Conservation (phyloP, 2,113 vertebrate genomes). For the Pelobates fuscus region DNA sequence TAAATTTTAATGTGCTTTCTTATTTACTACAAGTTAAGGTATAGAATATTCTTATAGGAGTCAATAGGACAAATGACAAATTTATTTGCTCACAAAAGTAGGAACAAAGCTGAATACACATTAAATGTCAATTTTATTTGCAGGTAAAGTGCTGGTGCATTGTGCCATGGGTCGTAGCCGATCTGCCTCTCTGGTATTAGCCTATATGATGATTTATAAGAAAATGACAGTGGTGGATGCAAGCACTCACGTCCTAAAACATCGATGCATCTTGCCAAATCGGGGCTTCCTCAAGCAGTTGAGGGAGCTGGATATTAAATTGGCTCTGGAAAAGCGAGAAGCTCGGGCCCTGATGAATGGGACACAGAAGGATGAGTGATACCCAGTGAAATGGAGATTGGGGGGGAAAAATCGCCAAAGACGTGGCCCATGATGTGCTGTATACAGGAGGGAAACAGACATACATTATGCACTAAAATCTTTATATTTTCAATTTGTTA, state of each 20-base stretch:
- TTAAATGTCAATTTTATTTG: too few relatives aligned
- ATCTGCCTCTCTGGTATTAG: conserved; percentile 85
- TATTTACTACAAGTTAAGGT: too few relatives aligned
- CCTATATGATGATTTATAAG: conserved; percentile 89
- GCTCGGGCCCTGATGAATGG: conserved; percentile 41
- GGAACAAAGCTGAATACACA: too few relatives aligned
- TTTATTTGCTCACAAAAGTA: too few relatives aligned
- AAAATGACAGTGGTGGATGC: conserved; percentile 84
- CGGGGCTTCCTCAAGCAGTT: conserved; percentile 89
- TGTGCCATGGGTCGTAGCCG: conserved; percentile 92
- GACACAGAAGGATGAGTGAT: neutral
- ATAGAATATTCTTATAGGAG: too few relatives aligned
- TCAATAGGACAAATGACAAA: too few relatives aligned
- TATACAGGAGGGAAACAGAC: neutral
- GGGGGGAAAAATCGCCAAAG: neutral
- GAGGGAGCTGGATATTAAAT: conserved; percentile 79
- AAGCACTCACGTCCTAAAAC: conserved; percentile 78
- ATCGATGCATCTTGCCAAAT: conserved; percentile 87
- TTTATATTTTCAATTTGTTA: too few relatives aligned
- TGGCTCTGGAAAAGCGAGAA: conserved; percentile 74
- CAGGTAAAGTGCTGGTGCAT: conserved; percentile 89
- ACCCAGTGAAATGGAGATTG: neutral
- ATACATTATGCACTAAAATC: neutral
- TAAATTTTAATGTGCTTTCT: too few relatives aligned
- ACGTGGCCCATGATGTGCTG: neutral